phyloP scores from a whole-genome alignment of 2,113 vertebrate genomes.

The Pogona vitticeps region DNA sequence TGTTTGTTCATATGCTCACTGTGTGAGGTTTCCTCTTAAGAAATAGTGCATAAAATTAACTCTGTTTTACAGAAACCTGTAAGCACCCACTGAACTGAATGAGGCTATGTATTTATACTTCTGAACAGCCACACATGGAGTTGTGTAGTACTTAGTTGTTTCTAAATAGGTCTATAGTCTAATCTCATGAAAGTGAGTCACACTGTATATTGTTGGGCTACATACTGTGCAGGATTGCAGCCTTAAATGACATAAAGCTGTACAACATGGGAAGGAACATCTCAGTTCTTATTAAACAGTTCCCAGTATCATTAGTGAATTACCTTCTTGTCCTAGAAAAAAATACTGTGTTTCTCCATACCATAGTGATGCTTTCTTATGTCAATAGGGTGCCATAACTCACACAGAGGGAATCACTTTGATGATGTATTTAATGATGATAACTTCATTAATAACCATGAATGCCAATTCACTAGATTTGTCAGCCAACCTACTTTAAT shows the following conservation, averaged over 20 bases:
- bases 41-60: not conserved
- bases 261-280: slow-evolving; percentile 62
- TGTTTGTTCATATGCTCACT: not conserved
- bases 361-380: slow-evolving; percentile 74
- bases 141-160: not conserved
- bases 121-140: not conserved
- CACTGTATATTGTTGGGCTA: too few species aligned
- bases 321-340: slow-evolving; percentile 62
- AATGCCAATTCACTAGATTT: not conserved
- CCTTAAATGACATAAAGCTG: slow-evolving; percentile 41
- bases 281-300: slow-evolving; percentile 61
- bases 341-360: slow-evolving; percentile 72
- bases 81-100: not conserved
- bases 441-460: not conserved
- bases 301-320: slow-evolving; percentile 58
- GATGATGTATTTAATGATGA: not conserved
- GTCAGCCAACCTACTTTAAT: not conserved
- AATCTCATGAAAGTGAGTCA: too few species aligned
- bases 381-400: slow-evolving; percentile 66
- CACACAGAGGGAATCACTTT: slow-evolving; percentile 62
- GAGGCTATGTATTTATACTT: not conserved
- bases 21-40: not conserved
- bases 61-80: not conserved
- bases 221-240: slow-evolving; percentile 19
- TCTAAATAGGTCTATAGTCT: not conserved